Evolutionary conservation across 1,140 invertebrate species (phyloP).

Genomic region (Triops cancriformis): DNA sequence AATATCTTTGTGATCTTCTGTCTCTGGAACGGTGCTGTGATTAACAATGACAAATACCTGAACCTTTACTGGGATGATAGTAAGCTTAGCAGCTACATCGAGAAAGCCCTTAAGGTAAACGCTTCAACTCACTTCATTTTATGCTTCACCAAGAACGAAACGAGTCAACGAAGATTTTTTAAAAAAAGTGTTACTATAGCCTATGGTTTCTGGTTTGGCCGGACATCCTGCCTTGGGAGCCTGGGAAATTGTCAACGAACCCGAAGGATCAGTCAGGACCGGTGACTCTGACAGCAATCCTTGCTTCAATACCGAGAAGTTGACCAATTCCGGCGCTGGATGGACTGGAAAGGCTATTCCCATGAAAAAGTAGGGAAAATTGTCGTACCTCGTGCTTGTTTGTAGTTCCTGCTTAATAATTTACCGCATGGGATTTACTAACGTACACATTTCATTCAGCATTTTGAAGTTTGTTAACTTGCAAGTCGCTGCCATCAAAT

Average conservation of each 20-base stretch:
- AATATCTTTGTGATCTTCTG: constrained; percentile 40
- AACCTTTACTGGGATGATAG: constrained; percentile 38
- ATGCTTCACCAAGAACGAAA: constrained; percentile 1
- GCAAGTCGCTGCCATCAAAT: constrained; percentile 39
- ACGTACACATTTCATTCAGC: constrained; percentile 18
- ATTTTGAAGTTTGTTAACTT: constrained; percentile 38
- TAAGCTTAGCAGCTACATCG: constrained; percentile 41
- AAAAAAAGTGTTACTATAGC: constrained; percentile 28
- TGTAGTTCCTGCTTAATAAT: no score
- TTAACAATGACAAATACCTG: constrained; percentile 36
- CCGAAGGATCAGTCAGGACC: constrained; percentile 38
- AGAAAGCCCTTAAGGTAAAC: constrained; percentile 38
- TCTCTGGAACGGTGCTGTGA: constrained; percentile 42
- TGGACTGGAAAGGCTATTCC: constrained; percentile 27
- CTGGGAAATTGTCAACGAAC: constrained; percentile 43
- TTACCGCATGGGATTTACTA: no score
- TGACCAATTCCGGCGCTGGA: constrained; percentile 30
- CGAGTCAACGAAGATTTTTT: not conserved
- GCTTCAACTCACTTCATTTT: not conserved
- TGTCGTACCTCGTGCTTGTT: no score
- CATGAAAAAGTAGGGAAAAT: constrained; percentile 26
- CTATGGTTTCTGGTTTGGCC: constrained; percentile 35
- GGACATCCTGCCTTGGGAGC: constrained; percentile 39
- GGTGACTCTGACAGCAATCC: constrained; percentile 34
- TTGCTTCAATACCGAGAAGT: constrained; percentile 38